phyloP scores from a whole-genome alignment of 2,113 vertebrate genomes.

The Pontoporia blainvillei region DNA sequence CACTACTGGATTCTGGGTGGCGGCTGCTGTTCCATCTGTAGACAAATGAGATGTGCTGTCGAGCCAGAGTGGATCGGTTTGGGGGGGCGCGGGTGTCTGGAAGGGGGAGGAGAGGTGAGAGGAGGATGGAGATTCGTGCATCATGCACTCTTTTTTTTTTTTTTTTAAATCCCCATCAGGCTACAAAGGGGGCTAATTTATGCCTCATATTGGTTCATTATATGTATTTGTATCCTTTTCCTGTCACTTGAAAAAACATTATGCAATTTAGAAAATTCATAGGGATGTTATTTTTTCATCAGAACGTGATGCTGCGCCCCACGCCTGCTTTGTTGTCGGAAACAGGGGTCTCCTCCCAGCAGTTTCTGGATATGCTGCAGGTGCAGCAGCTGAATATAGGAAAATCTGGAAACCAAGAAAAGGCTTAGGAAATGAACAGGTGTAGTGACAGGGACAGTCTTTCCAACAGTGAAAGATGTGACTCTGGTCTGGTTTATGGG shows the following conservation, averaged over 20 bases:
- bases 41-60: neutral
- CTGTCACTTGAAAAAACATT: conserved; percentile 54
- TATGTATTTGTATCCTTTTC: conserved; percentile 49
- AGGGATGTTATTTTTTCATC: conserved; percentile 56
- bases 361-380: neutral
- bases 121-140: neutral
- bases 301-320: neutral
- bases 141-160: neutral
- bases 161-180: neutral
- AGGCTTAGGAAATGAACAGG: conserved; percentile 41
- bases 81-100: neutral
- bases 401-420: conserved; percentile 24
- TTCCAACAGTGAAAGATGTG: neutral
- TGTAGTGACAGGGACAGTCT: neutral
- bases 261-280: conserved; percentile 58
- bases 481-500: conserved; percentile 26
- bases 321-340: neutral
- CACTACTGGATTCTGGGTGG: neutral
- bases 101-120: neutral
- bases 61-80: neutral
- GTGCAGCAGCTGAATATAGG: neutral
- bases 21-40: neutral
- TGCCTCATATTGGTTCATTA: conserved; percentile 44
- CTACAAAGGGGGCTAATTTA: conserved; percentile 44
- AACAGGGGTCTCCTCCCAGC: conserved; percentile 32